Percentiles rank a stretch among this genome's conserved stretches.
Evolutionary conservation across 2,797 vertebrate genomes (phyloP).

Genomic region (Pangasius macronema): DNA sequence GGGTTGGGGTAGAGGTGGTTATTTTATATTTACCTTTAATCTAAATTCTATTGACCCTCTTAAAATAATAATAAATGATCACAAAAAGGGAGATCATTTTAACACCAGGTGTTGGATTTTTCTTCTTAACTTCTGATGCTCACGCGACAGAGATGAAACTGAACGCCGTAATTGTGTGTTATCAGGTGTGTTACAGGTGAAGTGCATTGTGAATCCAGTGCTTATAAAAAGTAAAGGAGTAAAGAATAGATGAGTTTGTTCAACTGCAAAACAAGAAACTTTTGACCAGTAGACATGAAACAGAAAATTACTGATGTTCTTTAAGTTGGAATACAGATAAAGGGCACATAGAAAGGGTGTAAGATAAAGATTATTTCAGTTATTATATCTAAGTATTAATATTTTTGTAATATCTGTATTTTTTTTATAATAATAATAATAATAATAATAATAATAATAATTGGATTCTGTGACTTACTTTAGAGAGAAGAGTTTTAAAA

Average conservation of each 20-base stretch:
- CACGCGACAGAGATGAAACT: constrained; percentile 8
- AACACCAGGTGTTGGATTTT: constrained; percentile 25
- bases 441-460: no score
- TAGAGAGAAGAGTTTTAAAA: background rate
- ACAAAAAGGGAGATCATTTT: background rate
- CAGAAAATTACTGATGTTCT: background rate
- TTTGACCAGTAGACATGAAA: background rate
- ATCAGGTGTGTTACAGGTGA: constrained; percentile 6
- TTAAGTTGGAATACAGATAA: background rate
- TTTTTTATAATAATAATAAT: no score
- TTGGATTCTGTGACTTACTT: background rate
- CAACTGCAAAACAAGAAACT: background rate
- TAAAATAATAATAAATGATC: constrained; percentile 11
- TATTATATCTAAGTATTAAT: background rate
- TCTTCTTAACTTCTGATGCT: background rate
- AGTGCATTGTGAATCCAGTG: background rate
- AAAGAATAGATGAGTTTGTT: background rate
- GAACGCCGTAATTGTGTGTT: background rate
- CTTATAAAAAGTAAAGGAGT: background rate
- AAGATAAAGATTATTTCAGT: background rate
- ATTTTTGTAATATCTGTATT: background rate
- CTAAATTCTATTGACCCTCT: constrained; percentile 13
- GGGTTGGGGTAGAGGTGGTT: constrained; percentile 17
- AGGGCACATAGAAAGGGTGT: background rate
- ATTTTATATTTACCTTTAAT: constrained; percentile 10